Conservation (phyloP, 2,113 vertebrate genomes). For the Rattus rattus region DNA sequence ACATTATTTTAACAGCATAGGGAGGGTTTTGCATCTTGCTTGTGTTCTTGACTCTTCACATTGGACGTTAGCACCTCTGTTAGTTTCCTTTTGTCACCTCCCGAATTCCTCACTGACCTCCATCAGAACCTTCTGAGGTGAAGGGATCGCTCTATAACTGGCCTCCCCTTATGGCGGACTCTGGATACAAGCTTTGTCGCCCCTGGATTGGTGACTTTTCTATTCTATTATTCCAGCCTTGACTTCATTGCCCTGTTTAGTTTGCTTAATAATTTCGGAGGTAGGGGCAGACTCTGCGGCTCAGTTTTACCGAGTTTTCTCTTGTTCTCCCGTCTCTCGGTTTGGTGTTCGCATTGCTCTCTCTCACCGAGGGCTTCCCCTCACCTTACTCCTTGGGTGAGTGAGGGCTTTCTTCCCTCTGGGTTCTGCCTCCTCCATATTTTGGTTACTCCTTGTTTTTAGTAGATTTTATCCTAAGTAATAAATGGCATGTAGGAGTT, state of each 20-base stretch:
- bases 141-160: too few relatives aligned
- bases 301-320: not conserved
- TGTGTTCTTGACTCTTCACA: not conserved
- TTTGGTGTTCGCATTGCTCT: not conserved
- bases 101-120: too few relatives aligned
- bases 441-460: not conserved
- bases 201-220: not conserved
- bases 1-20: not conserved
- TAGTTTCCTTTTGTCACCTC: not conserved
- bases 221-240: not conserved
- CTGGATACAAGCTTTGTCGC: not conserved
- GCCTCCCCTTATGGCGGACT: not conserved
- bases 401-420: not conserved
- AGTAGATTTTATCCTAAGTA: not conserved
- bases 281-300: not conserved
- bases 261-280: not conserved
- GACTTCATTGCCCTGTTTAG: not conserved
- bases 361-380: not conserved
- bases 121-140: not conserved
- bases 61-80: not conserved
- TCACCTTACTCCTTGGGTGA: not conserved
- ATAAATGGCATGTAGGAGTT: not conserved
- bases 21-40: not conserved
- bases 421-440: not conserved
- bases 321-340: not conserved